Conservation (phyloP, 2,113 vertebrate species). For the Raja brachyura region DNA sequence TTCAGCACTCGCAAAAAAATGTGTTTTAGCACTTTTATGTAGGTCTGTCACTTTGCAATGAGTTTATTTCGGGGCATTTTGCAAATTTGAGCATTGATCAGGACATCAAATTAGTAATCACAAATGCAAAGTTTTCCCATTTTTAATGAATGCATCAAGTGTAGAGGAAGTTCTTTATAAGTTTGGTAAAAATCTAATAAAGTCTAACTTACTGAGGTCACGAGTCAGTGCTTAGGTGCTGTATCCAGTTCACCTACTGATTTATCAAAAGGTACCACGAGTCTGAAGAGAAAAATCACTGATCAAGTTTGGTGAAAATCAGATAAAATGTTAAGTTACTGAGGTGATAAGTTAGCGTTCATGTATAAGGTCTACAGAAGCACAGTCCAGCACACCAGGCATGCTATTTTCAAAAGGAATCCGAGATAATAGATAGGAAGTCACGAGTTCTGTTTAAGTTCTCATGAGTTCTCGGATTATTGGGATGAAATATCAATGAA, state of each 20-base stretch:
- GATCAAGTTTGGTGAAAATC: slow-evolving; percentile 37
- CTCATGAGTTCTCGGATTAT: slow-evolving; percentile 21
- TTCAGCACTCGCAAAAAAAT: slow-evolving; percentile 25
- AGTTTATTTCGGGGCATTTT: background rate
- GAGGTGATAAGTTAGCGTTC: slow-evolving; percentile 33
- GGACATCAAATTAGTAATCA: slow-evolving; percentile 28
- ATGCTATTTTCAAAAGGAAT: slow-evolving; percentile 32
- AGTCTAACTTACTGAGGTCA: slow-evolving; percentile 37
- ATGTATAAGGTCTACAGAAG: slow-evolving; percentile 27
- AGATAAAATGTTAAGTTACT: slow-evolving; percentile 37
- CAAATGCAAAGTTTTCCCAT: slow-evolving; percentile 28
- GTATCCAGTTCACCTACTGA: slow-evolving; percentile 36
- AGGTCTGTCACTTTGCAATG: slow-evolving; percentile 1
- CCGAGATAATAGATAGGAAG: background rate
- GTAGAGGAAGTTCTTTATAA: slow-evolving; percentile 31
- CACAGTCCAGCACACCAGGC: slow-evolving; percentile 33
- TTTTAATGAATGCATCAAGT: slow-evolving; percentile 32
- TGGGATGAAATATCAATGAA: background rate
- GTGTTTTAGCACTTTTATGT: slow-evolving; percentile 20
- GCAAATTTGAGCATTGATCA: background rate
- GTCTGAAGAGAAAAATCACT: slow-evolving; percentile 37
- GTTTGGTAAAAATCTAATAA: slow-evolving; percentile 35
- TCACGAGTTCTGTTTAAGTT: slow-evolving; percentile 15
- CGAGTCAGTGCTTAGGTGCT: slow-evolving; percentile 24
- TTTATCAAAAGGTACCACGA: slow-evolving; percentile 29